Base-by-base conservation (phyloP, 1,140 invertebrate species). In the Heliconius hermathena region DNA sequence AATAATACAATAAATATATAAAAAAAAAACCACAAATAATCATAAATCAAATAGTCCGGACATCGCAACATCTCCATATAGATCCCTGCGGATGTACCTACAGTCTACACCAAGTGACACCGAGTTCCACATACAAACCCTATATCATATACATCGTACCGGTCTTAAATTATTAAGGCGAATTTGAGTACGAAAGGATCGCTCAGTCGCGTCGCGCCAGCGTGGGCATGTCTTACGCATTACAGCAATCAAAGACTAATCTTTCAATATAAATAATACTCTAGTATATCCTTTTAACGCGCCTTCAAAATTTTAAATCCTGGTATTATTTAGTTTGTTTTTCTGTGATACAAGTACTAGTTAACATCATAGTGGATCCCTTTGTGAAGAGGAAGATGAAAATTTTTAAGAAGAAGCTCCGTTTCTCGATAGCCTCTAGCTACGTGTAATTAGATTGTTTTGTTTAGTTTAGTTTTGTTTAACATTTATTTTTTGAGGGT, bases 381-480 rank as follows among this genome's bases (percentile, higher is more conserved):
- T 91, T 93, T 82, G 89, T 93, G 82, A 93, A 91, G 80, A 93
- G 90, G 89, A 94, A 93, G 82, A 94, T 94, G 91, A 94, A 93
- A 94, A 85, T 93, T 83, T 94, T 94, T 73, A 94, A 94, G 84
- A 94, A 94, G 85, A 94, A 94, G 77, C 82, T 94, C 18, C 91
- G 93, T 88, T 94, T 94, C 82, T 94, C 93, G 60, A 94, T 94
- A 94, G 86, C 83, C 78, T 86, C 82, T 26, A 83, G 85, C 79
- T 87, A 83, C 80, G 82, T 85, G 76, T 88, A 82, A 84, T 66
- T 26, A 66, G n/a, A 80, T 82, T 46, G 49, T 38, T 77, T 83
- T 83, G 81, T 83, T 73, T 76, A 82, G 78, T 74, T 74, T 76
- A 54, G 54, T 83, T 46, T 46, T 46, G 13, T 46, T 46, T 84